Evolutionary conservation across 2,888 invertebrate genomes (phyloP).

Genomic region (Clanis bilineata): DNA sequence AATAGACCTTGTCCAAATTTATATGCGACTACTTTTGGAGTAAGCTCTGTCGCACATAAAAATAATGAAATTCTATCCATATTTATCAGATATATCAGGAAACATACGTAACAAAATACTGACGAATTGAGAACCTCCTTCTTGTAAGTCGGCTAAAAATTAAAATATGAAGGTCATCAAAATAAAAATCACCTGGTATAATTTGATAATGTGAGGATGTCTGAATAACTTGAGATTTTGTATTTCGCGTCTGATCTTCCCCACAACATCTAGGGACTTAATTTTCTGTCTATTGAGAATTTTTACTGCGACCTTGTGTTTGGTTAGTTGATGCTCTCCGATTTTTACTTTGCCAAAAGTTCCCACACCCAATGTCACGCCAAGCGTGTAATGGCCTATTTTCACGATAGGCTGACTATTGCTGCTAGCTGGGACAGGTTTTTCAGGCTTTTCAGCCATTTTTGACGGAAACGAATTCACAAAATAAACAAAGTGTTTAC

Average conservation of each 20-base stretch:
- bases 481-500: constrained; percentile 28
- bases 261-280: constrained; percentile 99
- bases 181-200: constrained; percentile 85
- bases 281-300: constrained; percentile 99
- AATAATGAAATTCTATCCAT: too few species aligned
- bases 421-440: constrained; percentile 62
- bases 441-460: constrained; percentile 59
- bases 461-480: constrained; percentile 24
- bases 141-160: too few species aligned
- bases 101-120: too few species aligned
- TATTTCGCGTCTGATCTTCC: constrained; percentile 98
- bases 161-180: constrained; percentile 32
- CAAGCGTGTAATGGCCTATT: constrained; percentile 98
- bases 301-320: constrained; percentile 99
- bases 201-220: constrained; percentile 99
- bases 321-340: constrained; percentile 98
- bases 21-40: too few species aligned
- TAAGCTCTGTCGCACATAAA: too few species aligned
- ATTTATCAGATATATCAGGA: too few species aligned
- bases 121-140: too few species aligned
- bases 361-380: constrained; percentile 94
- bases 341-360: constrained; percentile 99
- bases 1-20: too few species aligned
- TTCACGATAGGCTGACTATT: constrained; percentile 90
- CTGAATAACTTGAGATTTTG: constrained; percentile 99